Evolutionary conservation across 2,888 invertebrate species (phyloP).

Genomic region (Apocheima hispidaria): DNA sequence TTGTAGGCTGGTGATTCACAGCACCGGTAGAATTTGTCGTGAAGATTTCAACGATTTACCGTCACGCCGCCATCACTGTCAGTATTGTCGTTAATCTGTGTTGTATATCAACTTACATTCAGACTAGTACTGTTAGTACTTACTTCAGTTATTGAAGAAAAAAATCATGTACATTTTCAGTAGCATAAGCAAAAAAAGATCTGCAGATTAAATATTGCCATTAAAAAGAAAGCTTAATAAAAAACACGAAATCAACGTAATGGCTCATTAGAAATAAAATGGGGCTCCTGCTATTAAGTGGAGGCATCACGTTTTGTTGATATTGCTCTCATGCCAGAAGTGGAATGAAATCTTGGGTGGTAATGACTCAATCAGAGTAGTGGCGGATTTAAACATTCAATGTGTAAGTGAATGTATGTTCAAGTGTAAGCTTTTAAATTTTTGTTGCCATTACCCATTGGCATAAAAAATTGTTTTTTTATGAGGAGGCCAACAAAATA

Average conservation of each 20-base stretch:
- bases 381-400: too few relatives aligned
- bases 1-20: conserved; percentile 34
- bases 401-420: too few relatives aligned
- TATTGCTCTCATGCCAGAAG: conserved; percentile 60
- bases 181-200: conserved; percentile 7
- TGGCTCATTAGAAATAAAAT: conserved; percentile 61
- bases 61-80: conserved; percentile 50
- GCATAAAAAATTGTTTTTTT: too few relatives aligned
- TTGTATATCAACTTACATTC: background rate
- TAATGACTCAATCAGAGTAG: conserved; percentile 39
- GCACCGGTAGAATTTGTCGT: conserved; percentile 20
- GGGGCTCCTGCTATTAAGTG: conserved; percentile 60
- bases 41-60: conserved; percentile 42
- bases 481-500: too few relatives aligned
- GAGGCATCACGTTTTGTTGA: conserved; percentile 62
- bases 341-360: conserved; percentile 40
- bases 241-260: conserved; percentile 56
- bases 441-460: too few relatives aligned
- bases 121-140: too few relatives aligned
- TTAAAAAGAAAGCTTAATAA: conserved; percentile 62
- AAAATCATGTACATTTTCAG: background rate
- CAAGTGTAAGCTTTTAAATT: too few relatives aligned
- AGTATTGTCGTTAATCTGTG: conserved; percentile 9
- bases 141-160: background rate
- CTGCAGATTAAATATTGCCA: conserved; percentile 14